Conservation (phyloP, 2,888 invertebrate species). For the Drosophila sordidapex region DNA sequence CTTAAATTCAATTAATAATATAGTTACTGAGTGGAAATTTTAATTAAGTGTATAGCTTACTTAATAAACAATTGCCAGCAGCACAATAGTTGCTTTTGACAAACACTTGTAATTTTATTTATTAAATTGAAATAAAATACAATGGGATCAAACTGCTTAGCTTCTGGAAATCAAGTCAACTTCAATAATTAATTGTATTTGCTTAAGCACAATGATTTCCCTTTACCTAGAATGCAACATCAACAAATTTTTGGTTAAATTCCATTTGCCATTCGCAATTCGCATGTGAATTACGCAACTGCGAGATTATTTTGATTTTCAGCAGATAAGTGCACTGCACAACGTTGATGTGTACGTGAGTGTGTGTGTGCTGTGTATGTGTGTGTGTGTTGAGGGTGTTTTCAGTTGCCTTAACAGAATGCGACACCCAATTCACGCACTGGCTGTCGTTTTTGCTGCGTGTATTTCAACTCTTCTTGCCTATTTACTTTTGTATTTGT, state of each 20-base stretch:
- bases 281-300: slow-evolving; percentile 51
- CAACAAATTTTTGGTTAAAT: slow-evolving; percentile 34
- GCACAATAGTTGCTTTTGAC: not conserved
- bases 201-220: slow-evolving; percentile 28
- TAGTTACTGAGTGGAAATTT: not conserved
- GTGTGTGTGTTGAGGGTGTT: slow-evolving; percentile 10
- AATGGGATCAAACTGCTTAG: not conserved
- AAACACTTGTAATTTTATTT: not conserved
- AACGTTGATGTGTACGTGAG: not conserved
- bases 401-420: slow-evolving; percentile 37
- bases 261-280: slow-evolving; percentile 29
- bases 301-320: slow-evolving; percentile 62
- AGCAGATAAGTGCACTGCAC: slow-evolving; percentile 48
- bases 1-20: not conserved
- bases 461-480: slow-evolving; percentile 58
- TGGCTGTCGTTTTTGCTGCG: slow-evolving; percentile 37
- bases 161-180: not conserved
- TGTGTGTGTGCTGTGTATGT: slow-evolving; percentile 1
- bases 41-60: not conserved
- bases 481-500: slow-evolving; percentile 78
- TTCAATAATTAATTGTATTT: slow-evolving; percentile 17
- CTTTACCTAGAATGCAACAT: slow-evolving; percentile 12
- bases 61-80: not conserved
- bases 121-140: not conserved
- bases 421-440: slow-evolving; percentile 52